Base-by-base conservation (phyloP, 1,140 invertebrate species). In the Drosophila sucinea region DNA sequence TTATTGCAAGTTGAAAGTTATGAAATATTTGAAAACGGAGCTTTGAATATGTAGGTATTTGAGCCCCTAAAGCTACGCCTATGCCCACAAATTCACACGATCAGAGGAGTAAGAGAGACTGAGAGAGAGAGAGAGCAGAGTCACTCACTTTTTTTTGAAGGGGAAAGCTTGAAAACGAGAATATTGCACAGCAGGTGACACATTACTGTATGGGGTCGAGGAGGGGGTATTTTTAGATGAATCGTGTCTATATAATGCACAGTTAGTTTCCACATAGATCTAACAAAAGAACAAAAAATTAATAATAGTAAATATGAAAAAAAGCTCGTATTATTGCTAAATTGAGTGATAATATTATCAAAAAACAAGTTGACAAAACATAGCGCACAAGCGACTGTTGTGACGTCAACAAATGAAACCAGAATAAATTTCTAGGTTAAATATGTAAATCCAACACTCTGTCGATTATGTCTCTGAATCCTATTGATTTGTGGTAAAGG, bases 131-230 rank as follows among this genome's bases (percentile, higher is more conserved):
- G 44, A 51, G 44, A 51, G 44, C 44, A 2, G 44, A 51, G 35
- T 23, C 23, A 8, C 23, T 27, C 44, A 25, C 23, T 25, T 7
- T 38, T 11, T 38, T 38, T 38, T 51, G 17, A 10, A 10, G 44
- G 23, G 44, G 44, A 27, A 27, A 51, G 44, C 44, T 51, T 51
- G 25, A 51, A 51, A 51, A 27, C 44, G 44, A 25, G n/a, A 41
- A 30, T 30, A 4, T 11, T 17, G n/a, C 23, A 8, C 1, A 51
- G 44, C 44, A 51, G 25, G 44, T 51, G 44, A 10, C 23, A 51
- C 8, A 6, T 7, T 1, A 3, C 23, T 51, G 7, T 51, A 2
- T 51, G 44, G 44, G 25, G 23, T 47, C 5, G 0, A 5, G 6
- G 44, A 11, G 35, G 3, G 8, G 11, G 23, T 23, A 17, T 17